Evolutionary conservation across 2,888 invertebrate species (phyloP).

Genomic region (Tuta absoluta): DNA sequence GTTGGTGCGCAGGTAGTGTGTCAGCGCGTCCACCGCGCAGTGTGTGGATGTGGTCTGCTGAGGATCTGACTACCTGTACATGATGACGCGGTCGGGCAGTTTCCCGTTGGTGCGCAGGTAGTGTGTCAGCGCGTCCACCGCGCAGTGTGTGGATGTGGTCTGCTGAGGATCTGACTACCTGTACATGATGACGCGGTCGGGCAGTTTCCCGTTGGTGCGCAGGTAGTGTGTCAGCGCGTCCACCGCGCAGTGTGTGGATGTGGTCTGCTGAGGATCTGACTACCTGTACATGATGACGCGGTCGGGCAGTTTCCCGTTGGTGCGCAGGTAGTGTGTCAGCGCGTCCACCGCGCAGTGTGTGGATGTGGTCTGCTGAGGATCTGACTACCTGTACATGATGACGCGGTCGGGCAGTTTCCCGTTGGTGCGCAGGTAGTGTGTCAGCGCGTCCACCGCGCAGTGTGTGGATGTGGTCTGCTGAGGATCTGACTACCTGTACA

Average conservation of each 20-base stretch:
- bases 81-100: slow-evolving; percentile 90
- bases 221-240: slow-evolving; percentile 86
- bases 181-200: slow-evolving; percentile 91
- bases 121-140: slow-evolving; percentile 84
- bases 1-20: slow-evolving; percentile 84
- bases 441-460: slow-evolving; percentile 85
- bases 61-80: slow-evolving; percentile 87
- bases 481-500: slow-evolving; percentile 83
- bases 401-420: slow-evolving; percentile 88
- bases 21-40: slow-evolving; percentile 85
- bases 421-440: slow-evolving; percentile 84
- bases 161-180: slow-evolving; percentile 67
- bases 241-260: slow-evolving; percentile 84
- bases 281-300: slow-evolving; percentile 91
- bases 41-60: slow-evolving; percentile 87
- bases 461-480: slow-evolving; percentile 83
- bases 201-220: slow-evolving; percentile 84
- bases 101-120: slow-evolving; percentile 84
- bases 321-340: slow-evolving; percentile 84
- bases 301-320: slow-evolving; percentile 86
- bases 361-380: slow-evolving; percentile 79
- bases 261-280: slow-evolving; percentile 67
- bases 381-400: slow-evolving; percentile 87
- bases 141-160: slow-evolving; percentile 86
- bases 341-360: slow-evolving; percentile 85